Conservation (phyloP, 2,888 invertebrate species). For the Andrena minutula region DNA sequence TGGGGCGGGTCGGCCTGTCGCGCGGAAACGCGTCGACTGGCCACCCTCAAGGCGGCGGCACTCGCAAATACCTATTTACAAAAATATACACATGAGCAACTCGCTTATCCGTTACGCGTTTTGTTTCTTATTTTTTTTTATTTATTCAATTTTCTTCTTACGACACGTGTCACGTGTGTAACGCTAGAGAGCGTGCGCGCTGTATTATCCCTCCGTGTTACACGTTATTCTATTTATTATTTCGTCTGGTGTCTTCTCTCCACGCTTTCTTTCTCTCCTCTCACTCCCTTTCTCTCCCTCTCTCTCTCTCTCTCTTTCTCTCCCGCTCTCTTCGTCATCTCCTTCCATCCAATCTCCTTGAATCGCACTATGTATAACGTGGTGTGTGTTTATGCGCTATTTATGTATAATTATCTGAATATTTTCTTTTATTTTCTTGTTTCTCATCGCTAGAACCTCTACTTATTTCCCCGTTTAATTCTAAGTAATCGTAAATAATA, state of each 20-base stretch:
- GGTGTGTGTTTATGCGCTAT: conserved; percentile 67
- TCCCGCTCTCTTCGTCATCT: conserved; percentile 19
- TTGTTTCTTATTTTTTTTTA: conserved; percentile 21
- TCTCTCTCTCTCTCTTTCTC: conserved; percentile 25
- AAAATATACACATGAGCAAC: conserved; percentile 85
- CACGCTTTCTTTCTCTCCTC: conserved; percentile 34
- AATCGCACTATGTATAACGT: conserved; percentile 69
- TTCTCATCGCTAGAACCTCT: conserved; percentile 78
- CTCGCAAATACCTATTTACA: conserved; percentile 83
- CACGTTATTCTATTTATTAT: conserved; percentile 14
- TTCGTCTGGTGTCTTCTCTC: conserved; percentile 42
- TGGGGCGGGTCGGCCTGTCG: conserved; percentile 73
- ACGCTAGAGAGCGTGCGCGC: conserved; percentile 13
- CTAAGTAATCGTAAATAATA: conserved; percentile 83
- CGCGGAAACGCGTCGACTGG: conserved; percentile 54
- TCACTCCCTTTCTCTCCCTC: conserved; percentile 35
- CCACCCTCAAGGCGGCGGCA: conserved; percentile 82
- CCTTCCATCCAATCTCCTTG: conserved; percentile 47
- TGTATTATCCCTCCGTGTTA: conserved; percentile 8
- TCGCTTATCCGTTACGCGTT: conserved; percentile 76
- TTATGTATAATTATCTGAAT: conserved; percentile 63
- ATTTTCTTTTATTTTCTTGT: conserved; percentile 65
- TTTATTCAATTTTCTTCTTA: conserved; percentile 14
- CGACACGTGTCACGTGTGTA: not conserved
- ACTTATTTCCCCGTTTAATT: conserved; percentile 77